Evolutionary conservation across 2,888 invertebrate species (phyloP).

Genomic region (Drosophila lutescens): DNA sequence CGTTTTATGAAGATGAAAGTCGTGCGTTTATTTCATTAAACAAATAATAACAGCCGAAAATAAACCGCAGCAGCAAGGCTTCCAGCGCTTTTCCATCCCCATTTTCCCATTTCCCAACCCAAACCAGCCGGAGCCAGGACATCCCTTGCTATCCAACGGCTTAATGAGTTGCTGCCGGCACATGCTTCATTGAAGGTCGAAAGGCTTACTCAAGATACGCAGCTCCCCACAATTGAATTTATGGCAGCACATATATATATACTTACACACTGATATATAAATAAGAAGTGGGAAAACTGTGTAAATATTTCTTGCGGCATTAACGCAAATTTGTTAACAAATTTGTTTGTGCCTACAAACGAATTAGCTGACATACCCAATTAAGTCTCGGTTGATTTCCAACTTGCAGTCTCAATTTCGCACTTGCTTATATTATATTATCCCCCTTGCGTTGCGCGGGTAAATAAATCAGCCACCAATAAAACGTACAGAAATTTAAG

Average conservation of each 20-base stretch:
- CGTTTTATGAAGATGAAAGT: conserved; percentile 80
- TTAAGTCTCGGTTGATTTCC: conserved; percentile 65
- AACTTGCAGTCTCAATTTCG: conserved; percentile 36
- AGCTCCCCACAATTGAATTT: conserved; percentile 69
- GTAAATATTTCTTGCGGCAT: conserved; percentile 74
- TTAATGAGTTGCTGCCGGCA: conserved; percentile 71
- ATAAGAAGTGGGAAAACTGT: conserved; percentile 29
- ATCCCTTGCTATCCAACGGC: conserved; percentile 37
- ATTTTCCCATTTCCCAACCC: background rate
- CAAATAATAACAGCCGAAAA: conserved; percentile 78
- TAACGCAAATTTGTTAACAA: conserved; percentile 80
- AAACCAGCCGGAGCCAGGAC: conserved; percentile 7
- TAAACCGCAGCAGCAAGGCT: conserved; percentile 67
- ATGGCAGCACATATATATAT: conserved; percentile 63
- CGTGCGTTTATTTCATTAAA: conserved; percentile 81
- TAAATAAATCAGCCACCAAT: conserved; percentile 67
- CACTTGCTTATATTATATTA: no score
- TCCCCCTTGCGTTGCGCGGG: background rate
- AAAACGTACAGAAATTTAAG: conserved; percentile 74
- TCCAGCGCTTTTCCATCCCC: background rate
- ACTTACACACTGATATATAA: background rate
- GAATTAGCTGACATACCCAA: conserved; percentile 67
- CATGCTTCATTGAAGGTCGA: conserved; percentile 80
- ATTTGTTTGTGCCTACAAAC: conserved; percentile 80
- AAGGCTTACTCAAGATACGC: conserved; percentile 68